A percentile compares a stretch with the other conserved stretches of the same genome.
Conservation (phyloP, 2,113 vertebrate genomes). For the Podarcis muralis region DNA sequence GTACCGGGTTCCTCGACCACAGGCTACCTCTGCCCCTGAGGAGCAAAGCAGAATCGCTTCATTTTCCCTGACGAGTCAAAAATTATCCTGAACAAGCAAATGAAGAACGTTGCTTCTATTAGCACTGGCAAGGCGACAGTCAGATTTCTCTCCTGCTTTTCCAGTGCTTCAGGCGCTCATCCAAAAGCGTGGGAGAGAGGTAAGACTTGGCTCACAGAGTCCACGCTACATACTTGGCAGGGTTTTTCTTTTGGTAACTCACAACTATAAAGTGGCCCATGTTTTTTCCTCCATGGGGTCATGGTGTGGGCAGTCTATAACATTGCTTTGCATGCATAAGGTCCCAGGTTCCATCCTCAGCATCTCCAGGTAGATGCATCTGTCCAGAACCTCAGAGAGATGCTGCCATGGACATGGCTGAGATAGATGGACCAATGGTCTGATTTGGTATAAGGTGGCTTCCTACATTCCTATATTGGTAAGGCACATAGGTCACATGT, state of each 20-base stretch:
- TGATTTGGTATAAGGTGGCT: no score
- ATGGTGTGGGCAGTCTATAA: not conserved
- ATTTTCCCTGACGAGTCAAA: not conserved
- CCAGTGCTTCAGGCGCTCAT: not conserved
- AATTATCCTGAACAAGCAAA: not conserved
- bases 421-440: no score
- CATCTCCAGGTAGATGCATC: no score
- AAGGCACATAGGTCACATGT: not conserved
- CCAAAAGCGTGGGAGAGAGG: constrained; percentile 5
- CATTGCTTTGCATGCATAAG: no score
- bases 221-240: not conserved
- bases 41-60: not conserved
- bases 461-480: not conserved
- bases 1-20: not conserved
- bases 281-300: not conserved
- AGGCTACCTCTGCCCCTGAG: not conserved
- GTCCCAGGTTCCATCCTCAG: no score
- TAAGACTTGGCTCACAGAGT: not conserved
- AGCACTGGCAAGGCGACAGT: not conserved
- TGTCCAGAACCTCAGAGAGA: no score
- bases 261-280: not conserved
- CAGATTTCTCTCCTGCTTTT: not conserved
- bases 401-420: no score
- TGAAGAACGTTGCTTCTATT: not conserved
- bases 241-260: not conserved